A percentile compares a stretch with the other conserved stretches of the same genome.
phyloP scores from a whole-genome alignment of 2,113 vertebrate genomes.

The Acrocephalus kingi region DNA sequence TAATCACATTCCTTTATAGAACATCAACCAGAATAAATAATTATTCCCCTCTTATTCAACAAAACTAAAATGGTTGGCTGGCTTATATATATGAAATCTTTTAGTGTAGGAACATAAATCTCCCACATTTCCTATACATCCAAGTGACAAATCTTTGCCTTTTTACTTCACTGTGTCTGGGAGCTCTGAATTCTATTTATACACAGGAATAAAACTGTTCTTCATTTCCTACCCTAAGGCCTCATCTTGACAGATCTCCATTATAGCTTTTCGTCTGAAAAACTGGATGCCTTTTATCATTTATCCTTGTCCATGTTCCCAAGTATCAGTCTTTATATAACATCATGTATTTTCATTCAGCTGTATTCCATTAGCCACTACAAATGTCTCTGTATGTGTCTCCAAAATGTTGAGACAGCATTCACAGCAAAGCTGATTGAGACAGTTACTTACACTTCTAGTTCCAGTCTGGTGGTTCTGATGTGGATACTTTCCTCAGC shows the following conservation, averaged over 20 bases:
- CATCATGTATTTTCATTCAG: slow-evolving; percentile 3
- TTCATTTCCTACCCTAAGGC: slow-evolving; percentile 7
- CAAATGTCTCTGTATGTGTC: neutral
- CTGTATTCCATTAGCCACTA: slow-evolving; percentile 27
- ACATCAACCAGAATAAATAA: slow-evolving; percentile 10
- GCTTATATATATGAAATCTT: neutral
- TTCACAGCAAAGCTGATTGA: neutral
- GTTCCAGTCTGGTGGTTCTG: neutral
- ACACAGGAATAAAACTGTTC: neutral
- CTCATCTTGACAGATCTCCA: neutral
- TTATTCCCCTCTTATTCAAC: neutral
- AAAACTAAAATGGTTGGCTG: neutral
- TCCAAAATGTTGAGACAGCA: neutral
- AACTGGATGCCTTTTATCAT: neutral
- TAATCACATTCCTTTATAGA: neutral
- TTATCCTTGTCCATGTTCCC: neutral
- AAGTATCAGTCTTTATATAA: neutral
- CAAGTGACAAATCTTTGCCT: neutral
- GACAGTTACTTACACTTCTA: neutral
- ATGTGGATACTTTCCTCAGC: neutral
- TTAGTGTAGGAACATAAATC: slow-evolving; percentile 1
- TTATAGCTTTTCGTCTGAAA: neutral
- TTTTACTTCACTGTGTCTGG: neutral
- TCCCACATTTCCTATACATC: neutral
- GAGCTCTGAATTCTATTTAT: slow-evolving; percentile 42